These are phyloP conservation scores for Ursus arctos DNA, from an alignment of 2,113 vertebrate genomes.

Conservation along the genomic window DNA sequence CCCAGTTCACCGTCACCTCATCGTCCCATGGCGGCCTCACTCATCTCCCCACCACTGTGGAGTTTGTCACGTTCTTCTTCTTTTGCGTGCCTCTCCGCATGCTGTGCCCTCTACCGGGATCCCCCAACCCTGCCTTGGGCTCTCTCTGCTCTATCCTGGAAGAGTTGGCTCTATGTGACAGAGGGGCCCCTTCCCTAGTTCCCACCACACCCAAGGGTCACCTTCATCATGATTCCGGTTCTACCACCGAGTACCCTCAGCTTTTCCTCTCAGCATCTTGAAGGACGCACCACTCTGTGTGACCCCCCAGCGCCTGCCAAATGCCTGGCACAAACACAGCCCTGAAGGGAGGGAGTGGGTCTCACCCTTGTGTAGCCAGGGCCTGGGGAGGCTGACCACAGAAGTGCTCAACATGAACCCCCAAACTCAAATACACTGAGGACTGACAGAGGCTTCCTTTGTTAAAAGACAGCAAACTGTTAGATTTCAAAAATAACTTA, in stretches of 20 bases:
- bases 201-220: background rate
- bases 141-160: background rate
- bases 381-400: background rate
- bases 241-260: background rate
- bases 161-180: background rate
- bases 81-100: background rate
- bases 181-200: background rate
- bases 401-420: background rate
- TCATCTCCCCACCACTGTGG: background rate
- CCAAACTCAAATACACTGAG: conserved; percentile 20
- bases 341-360: background rate
- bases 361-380: background rate
- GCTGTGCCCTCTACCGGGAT: background rate
- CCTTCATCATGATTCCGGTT: background rate
- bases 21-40: fast-evolving
- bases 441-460: conserved; percentile 72
- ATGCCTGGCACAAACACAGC: background rate
- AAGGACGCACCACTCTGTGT: background rate
- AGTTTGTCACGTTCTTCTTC: background rate
- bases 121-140: background rate
- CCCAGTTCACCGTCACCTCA: fast-evolving
- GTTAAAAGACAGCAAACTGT: conserved; percentile 81
- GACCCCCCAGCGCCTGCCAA: background rate
- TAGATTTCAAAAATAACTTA: conserved; percentile 81
- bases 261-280: background rate